Base-by-base conservation (phyloP, 2,113 vertebrate genomes). In the western clawed frog (Xenopus tropicalis) region DNA sequence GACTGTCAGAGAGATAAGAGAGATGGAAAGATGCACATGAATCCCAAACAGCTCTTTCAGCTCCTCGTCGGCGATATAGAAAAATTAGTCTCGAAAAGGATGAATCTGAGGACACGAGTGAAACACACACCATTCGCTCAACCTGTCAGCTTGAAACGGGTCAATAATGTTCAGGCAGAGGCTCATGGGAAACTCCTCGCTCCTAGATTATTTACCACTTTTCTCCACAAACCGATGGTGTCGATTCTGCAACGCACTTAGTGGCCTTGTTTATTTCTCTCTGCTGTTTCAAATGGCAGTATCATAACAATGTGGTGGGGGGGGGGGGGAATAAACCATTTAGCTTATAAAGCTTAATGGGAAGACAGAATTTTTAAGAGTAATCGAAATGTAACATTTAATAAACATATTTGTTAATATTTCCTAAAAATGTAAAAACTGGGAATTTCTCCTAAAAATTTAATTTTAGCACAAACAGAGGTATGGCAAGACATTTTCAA, bases 111-210 rank as follows among this genome's bases (percentile, higher is more conserved):
- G 23, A 61, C 57, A 68, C n/a, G 1, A 9, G 29, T 37, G 57
- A 52, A 57, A 67, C 52, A 61, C 6, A 42, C 23, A 67, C 14
- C 11, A 11, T 24, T 42, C 6, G 44, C 12, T 1, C 17, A 52
- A 75, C 80, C 59, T 17, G 0, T 57, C 48, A 56, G 69, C 59
- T 75, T 79, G 14, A 79, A 79, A 70, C 78, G 67, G 83, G 82
- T 82, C 82, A 85, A 20, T 70, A 81, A 79, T 65, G 75, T 69
- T 51, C 81, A 82, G 63, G 37, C 68, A 76, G 7, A 66, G 75
- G 69, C 37, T 78, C 44, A 74, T 1, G 12, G 66, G 14, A 61
- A 79, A 44, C 76, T 62, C 17, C 8, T 54, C 4, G 8, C 13
- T 22, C 22, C 14, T n/a, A 66, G 6, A 42, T 48, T 20, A 48